Base-by-base conservation (phyloP, 2,113 vertebrate genomes). In the Microtus ochrogaster region DNA sequence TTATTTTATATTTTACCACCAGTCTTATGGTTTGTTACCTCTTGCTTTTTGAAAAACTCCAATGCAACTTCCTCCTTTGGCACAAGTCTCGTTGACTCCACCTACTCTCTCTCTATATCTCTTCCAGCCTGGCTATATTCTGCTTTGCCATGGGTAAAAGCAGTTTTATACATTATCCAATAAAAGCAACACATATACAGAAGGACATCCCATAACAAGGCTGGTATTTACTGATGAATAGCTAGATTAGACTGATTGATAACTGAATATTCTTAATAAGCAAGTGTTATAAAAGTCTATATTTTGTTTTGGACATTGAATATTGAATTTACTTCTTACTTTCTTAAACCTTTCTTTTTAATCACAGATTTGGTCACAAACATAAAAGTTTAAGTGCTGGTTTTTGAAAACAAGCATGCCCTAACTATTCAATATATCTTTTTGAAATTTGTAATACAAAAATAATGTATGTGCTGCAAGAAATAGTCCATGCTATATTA, bases 381-480 rank as follows among this genome's bases (percentile, higher is more conserved):
- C 97, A 98, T 98, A 98, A 98, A 98, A 98, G 96, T 97, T 96
- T 97, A 98, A 98, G 92, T 94, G 89, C 97, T 97, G 10, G 2
- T 30, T 39, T 41, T 24, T 66, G 16, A 84, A 66, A 33, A 14
- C 28, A 47, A 68, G 17, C 9, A 66, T 68, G 39, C 5, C 22
- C 4, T 66, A 66, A 85, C 8, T 44, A 28, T 7, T 98, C 98
- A 98, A 19, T 47, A 98, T 82, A 94, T 82, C 94, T 94, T 98
- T 97, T 97, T 98, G 55, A 83, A 98, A 98, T 98, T 98, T 98
- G 98, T 97, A 98, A 98, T 98, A 98, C 97, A 98, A 98, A 98
- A 95, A 98, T n/a, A 95, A 78, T 97, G 96, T 98, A 98, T 98
- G 96, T 98, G 98, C 93, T 98, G 47, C 74, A 97, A 96, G 98